Evolutionary conservation across 2,113 vertebrate genomes (phyloP), one percentile per base, ranked within the genome.

Genomic region (Sander vitreus): DNA sequence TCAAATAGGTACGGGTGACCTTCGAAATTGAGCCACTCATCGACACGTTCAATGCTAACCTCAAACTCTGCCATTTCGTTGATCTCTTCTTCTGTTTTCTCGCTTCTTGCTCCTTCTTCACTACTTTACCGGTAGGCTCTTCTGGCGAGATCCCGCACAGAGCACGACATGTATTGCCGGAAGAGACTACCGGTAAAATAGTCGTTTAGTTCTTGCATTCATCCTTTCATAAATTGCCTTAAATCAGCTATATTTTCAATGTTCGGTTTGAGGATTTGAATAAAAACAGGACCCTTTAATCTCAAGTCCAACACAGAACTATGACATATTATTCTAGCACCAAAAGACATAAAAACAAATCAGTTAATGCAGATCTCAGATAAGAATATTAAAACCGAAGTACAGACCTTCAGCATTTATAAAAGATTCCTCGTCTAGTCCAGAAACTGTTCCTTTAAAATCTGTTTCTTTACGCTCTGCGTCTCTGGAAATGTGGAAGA

Each of bases 241-340:
- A 53, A 53, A 68, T 14, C 4, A 9, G 15, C 27, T 4, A 19
- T 21, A 19, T 58, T 45, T 27, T 21, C 5, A 9, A 21, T 30
- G 36, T 55, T 33, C 12, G 45, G 43, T 83, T 77, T 71, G 36
- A 75, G 73, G 76, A 77, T 80, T 66, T 79, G 77, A 84, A 58
- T 23, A 14, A 80, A 80, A 81, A 71, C 58, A 54, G 16, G 33
- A 69, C 81, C 73, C n/a, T 36, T 12, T 1, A 69, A 27, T 43
- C n/a, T 62, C 21, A 43, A 59, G 9, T 78, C 25, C 27, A 73
- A 14, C 55, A 66, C 76, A 70, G 10, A 39, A 53, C 50, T 15
- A 4, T 3, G 55, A 84, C 30, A n/a, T 12, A 18, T 7, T 23
- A 15, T 73, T 80, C 74, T 71, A 87, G 89, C 85, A 91, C 82